A percentile compares a stretch with the other conserved stretches of the same genome.
phyloP scores from a whole-genome alignment of 2,797 vertebrate species.

The Pseudochirops corinnae region DNA sequence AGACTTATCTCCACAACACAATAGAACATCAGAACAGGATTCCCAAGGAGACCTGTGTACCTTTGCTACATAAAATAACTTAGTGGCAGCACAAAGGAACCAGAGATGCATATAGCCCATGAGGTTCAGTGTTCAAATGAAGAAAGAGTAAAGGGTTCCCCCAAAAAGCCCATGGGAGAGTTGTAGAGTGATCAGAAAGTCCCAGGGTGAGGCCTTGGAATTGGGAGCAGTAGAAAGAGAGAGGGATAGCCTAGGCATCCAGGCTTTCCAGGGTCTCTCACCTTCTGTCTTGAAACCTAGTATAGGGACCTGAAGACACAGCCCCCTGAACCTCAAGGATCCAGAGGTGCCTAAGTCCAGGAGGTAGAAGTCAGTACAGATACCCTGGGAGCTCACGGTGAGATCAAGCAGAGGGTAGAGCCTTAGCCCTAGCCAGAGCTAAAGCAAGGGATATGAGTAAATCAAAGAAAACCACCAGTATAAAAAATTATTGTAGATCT shows the following conservation, averaged over 20 bases:
- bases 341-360: no score
- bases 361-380: not conserved
- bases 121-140: not conserved
- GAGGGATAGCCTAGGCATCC: no score
- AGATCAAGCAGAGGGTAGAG: not conserved
- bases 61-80: not conserved
- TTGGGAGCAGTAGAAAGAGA: not conserved
- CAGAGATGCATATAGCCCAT: not conserved
- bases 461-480: not conserved
- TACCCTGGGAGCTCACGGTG: no score
- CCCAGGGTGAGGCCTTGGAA: not conserved
- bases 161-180: not conserved
- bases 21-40: not conserved
- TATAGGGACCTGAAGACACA: no score
- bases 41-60: not conserved
- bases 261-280: no score
- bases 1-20: not conserved
- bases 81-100: not conserved
- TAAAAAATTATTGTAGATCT: not conserved
- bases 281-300: no score
- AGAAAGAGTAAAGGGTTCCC: not conserved
- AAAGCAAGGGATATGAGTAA: not conserved
- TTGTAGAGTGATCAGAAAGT: not conserved
- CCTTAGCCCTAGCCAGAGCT: not conserved
- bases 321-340: not conserved